Evolutionary conservation across 2,113 vertebrate species (phyloP).

Genomic region (Scomber scombrus): DNA sequence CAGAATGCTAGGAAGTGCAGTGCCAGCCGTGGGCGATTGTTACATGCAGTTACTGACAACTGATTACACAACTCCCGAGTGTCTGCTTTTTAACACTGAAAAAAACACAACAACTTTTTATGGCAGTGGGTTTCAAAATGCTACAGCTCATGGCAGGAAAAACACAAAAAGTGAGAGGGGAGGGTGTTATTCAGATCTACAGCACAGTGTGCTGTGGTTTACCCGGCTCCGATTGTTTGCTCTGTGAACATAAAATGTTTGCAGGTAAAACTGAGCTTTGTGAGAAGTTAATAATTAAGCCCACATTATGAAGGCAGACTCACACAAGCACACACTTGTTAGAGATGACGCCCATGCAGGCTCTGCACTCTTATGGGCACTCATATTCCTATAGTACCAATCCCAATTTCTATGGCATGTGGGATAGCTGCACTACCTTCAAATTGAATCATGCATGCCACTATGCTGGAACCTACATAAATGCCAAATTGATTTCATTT

Average conservation of each 20-base stretch:
- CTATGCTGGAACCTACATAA: no score
- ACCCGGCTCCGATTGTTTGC: not conserved
- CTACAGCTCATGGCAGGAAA: slow-evolving; percentile 25
- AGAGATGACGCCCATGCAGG: not conserved
- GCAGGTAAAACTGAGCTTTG: slow-evolving; percentile 3
- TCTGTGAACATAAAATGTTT: slow-evolving; percentile 9
- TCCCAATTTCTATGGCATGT: not conserved
- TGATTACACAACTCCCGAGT: slow-evolving; percentile 62
- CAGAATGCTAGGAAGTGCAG: slow-evolving; percentile 56
- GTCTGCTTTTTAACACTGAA: slow-evolving; percentile 10
- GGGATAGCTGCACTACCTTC: not conserved
- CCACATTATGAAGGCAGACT: not conserved
- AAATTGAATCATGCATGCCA: no score
- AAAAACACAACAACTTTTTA: not conserved
- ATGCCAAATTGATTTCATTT: not conserved
- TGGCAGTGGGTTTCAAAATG: slow-evolving; percentile 36
- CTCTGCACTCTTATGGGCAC: not conserved
- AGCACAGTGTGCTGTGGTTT: not conserved
- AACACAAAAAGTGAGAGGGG: not conserved
- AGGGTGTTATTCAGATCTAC: not conserved
- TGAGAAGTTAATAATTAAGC: slow-evolving; percentile 43
- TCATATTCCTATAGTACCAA: not conserved
- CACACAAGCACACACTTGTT: slow-evolving; percentile 19
- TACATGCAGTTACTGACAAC: slow-evolving; percentile 46
- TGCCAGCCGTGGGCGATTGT: slow-evolving; percentile 53